Percentiles rank a stretch among this genome's conserved stretches.
phyloP scores from a whole-genome alignment of 2,888 invertebrate genomes.

The Drosophila vallismaia region DNA sequence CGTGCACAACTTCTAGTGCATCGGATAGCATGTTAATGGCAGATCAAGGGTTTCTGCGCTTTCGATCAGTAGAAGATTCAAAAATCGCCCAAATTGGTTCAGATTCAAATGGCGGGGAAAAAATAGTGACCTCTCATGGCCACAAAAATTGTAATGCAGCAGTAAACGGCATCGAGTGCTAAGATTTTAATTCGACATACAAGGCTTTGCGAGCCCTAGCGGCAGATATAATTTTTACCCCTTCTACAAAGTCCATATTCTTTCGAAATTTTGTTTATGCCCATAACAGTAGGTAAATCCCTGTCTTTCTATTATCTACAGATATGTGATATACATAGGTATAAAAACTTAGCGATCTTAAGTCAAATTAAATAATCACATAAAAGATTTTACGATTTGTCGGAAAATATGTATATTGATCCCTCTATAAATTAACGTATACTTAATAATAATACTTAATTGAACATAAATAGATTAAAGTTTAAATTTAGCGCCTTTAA shows the following conservation, averaged over 20 bases:
- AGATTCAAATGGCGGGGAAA: neutral
- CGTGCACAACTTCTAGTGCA: conserved; percentile 78
- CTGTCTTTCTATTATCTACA: conserved; percentile 71
- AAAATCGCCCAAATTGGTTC: conserved; percentile 25
- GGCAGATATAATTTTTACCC: conserved; percentile 5
- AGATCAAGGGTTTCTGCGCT: conserved; percentile 94
- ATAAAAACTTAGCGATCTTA: conserved; percentile 40
- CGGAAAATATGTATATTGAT: conserved; percentile 20
- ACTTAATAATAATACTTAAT: conserved; percentile 9
- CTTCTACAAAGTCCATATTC: conserved; percentile 11
- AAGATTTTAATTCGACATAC: conserved; percentile 16
- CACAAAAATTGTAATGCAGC: conserved; percentile 49
- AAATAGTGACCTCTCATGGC: conserved; percentile 38
- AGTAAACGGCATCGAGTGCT: conserved; percentile 64
- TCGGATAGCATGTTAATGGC: conserved; percentile 93
- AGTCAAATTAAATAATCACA: conserved; percentile 22
- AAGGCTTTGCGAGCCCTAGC: conserved; percentile 20
- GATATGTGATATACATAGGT: conserved; percentile 73
- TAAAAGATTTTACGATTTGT: conserved; percentile 12
- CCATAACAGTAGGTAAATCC: conserved; percentile 64
- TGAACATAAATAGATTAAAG: neutral
- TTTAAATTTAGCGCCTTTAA: neutral
- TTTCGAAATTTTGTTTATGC: conserved; percentile 46
- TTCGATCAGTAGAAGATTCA: conserved; percentile 88
- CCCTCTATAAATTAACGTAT: conserved; percentile 16